Evolutionary conservation across 2,797 vertebrate species (phyloP).

Genomic region (Onychomys leucogaster): DNA sequence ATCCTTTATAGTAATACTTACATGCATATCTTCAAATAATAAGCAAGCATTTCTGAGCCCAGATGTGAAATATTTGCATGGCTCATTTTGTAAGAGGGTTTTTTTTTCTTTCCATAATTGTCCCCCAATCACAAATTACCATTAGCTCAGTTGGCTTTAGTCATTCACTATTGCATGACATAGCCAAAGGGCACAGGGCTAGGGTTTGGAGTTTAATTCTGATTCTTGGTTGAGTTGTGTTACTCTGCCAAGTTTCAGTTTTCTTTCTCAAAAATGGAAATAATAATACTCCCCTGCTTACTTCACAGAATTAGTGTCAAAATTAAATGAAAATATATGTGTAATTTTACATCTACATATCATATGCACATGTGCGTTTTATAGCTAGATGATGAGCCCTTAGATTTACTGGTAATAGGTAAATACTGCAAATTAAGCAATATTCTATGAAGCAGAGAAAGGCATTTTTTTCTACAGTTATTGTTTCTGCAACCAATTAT

Average conservation of each 20-base stretch:
- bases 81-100: neutral
- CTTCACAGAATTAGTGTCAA: conserved; percentile 44
- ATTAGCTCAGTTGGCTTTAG: neutral
- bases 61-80: neutral
- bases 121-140: neutral
- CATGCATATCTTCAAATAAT: neutral
- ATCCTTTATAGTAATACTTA: neutral
- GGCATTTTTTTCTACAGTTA: conserved; percentile 20
- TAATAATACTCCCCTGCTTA: neutral
- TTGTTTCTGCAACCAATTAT: conserved; percentile 28
- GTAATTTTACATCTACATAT: neutral
- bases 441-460: neutral
- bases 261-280: neutral
- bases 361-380: neutral
- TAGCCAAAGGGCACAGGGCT: neutral
- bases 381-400: conserved; percentile 4
- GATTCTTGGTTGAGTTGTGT: neutral
- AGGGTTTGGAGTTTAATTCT: conserved; percentile 6
- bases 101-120: neutral
- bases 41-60: conserved; percentile 11
- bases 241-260: conserved; percentile 8
- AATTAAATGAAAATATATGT: conserved; percentile 32
- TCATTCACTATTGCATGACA: neutral
- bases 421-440: conserved; percentile 54
- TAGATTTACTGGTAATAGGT: conserved; percentile 6